Evolutionary conservation across 2,113 vertebrate species (phyloP).

Genomic region (Ictalurus punctatus): DNA sequence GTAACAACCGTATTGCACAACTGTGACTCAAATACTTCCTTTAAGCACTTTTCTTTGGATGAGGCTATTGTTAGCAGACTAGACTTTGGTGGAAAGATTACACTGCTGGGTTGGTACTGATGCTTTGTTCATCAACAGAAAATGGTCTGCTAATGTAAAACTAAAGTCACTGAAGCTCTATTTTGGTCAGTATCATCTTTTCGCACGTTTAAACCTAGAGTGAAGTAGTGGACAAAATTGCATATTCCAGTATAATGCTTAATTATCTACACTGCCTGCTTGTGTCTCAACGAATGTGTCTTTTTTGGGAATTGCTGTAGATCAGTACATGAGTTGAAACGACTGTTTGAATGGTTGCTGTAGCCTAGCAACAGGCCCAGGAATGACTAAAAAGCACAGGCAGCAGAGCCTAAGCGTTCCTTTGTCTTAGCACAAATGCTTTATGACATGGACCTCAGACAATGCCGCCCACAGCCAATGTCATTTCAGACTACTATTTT

Average conservation of each 20-base stretch:
- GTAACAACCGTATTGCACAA: background rate
- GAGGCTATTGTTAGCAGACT: background rate
- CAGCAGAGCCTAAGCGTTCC: constrained; percentile 33
- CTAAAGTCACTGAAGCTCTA: background rate
- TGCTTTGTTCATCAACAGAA: background rate
- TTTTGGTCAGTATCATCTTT: background rate
- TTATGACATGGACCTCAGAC: constrained; percentile 53
- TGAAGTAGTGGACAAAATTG: background rate
- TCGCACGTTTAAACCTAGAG: background rate
- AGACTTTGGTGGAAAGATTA: background rate
- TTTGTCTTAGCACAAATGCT: constrained; percentile 53
- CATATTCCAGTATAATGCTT: background rate
- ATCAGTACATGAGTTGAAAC: constrained; percentile 41
- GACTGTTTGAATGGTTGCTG: constrained; percentile 47
- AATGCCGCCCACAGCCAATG: constrained; percentile 58
- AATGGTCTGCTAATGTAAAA: background rate
- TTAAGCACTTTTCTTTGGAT: constrained; percentile 1
- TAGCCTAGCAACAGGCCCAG: constrained; percentile 48
- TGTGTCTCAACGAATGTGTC: constrained; percentile 4
- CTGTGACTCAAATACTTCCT: background rate
- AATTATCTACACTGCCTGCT: background rate
- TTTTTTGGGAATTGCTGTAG: constrained; percentile 29
- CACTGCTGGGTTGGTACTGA: background rate
- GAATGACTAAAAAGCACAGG: constrained; percentile 44
- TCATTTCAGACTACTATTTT: constrained; percentile 46